Percentiles rank a stretch among this genome's conserved stretches.
phyloP scores from a whole-genome alignment of 2,888 invertebrate species.

The Dryobotodes eremita region DNA sequence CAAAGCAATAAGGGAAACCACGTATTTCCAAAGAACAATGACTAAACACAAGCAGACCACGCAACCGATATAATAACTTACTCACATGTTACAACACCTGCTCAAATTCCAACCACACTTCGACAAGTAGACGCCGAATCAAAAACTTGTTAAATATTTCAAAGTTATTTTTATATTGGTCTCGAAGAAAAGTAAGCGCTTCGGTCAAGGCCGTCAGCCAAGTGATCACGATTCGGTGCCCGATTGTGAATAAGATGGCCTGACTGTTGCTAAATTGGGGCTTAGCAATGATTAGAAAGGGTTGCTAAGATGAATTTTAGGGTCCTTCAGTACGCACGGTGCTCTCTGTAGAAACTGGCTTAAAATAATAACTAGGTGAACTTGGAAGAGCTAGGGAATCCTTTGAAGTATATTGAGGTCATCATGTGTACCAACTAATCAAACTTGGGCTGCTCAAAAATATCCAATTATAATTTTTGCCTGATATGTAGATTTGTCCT shows the following conservation, averaged over 20 bases:
- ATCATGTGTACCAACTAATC: not conserved
- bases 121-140: conserved; percentile 24
- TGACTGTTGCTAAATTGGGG: conserved; percentile 25
- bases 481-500: not conserved
- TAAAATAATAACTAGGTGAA: not conserved
- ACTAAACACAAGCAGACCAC: conserved; percentile 3
- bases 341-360: no score
- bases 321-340: not conserved
- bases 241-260: conserved; percentile 48
- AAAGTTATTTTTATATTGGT: conserved; percentile 42
- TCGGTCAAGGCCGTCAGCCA: conserved; percentile 63
- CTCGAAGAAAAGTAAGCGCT: conserved; percentile 55
- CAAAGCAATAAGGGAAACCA: not conserved
- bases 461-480: not conserved
- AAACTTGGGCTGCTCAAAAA: not conserved
- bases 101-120: conserved; percentile 37
- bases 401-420: not conserved
- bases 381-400: no score
- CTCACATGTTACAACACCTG: conserved; percentile 26
- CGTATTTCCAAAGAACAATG: not conserved
- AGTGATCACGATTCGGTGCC: conserved; percentile 54
- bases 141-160: conserved; percentile 56
- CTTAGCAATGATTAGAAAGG: conserved; percentile 28
- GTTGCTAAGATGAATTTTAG: not conserved
- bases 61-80: not conserved